These are phyloP conservation scores for Frankliniella fusca DNA, from an alignment of 2,888 invertebrate species.

Conservation along the genomic window DNA sequence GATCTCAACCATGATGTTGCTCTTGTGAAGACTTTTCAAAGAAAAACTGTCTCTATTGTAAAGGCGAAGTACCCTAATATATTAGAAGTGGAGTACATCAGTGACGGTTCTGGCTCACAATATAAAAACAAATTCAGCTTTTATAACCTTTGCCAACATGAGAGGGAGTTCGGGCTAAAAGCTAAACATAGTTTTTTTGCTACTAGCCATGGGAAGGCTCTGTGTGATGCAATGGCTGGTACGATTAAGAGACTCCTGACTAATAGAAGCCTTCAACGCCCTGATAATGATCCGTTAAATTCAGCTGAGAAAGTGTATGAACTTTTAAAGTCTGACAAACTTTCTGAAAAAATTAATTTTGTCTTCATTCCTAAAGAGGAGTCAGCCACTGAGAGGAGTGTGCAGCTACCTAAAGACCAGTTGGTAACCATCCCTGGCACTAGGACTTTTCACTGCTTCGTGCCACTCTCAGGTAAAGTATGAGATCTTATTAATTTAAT, in stretches of 20 bases:
- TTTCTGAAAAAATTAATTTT: not conserved
- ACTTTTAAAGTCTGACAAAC: not conserved
- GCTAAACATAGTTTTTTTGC: not conserved
- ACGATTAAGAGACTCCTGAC: not conserved
- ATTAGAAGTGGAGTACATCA: not conserved
- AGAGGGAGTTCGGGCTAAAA: not conserved
- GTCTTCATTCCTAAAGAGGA: not conserved
- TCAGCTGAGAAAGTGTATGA: not conserved
- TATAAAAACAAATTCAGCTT: constrained; percentile 5
- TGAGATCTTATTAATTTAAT: not conserved
- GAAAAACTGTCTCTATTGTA: not conserved
- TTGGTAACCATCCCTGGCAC: not conserved
- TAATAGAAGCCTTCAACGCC: not conserved
- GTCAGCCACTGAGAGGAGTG: not conserved
- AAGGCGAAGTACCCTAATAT: not conserved
- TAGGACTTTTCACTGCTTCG: not conserved
- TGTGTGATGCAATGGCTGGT: not conserved
- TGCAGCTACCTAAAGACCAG: not conserved
- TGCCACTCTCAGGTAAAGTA: not conserved
- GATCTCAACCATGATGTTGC: not conserved
- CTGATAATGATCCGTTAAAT: not conserved
- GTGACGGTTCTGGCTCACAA: not conserved
- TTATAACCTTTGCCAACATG: not conserved
- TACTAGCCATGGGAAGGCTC: not conserved
- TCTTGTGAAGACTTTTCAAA: not conserved